phyloP scores from a whole-genome alignment of 2,113 vertebrate genomes.

The Lanius ludovicianus region DNA sequence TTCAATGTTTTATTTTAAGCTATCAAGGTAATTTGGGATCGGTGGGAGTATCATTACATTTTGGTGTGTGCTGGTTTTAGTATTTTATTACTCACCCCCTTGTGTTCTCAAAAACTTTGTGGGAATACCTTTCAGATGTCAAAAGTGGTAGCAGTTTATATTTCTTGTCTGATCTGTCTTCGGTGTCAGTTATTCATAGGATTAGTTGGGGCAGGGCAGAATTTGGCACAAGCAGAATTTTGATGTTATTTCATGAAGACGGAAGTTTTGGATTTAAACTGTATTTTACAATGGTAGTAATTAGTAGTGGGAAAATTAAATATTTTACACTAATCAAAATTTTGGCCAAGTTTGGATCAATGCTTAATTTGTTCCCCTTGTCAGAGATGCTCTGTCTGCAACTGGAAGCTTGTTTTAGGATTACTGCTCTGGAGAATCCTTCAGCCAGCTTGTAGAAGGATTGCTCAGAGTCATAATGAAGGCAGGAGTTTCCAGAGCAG shows the following conservation, averaged over 20 bases:
- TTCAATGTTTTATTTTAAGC: background rate
- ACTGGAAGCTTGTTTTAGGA: background rate
- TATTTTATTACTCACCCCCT: background rate
- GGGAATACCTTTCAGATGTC: background rate
- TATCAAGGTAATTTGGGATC: background rate
- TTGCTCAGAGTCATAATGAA: background rate
- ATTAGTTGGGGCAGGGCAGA: background rate
- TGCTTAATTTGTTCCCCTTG: background rate
- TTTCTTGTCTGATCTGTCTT: background rate
- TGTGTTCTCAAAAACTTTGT: background rate
- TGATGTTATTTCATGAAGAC: background rate
- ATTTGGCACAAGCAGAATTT: background rate
- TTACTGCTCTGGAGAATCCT: background rate
- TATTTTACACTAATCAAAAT: background rate
- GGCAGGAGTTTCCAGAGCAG: background rate
- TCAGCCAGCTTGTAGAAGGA: background rate
- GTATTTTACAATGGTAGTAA: background rate
- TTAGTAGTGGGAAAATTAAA: background rate
- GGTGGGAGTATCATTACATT: background rate
- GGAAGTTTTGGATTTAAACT: background rate
- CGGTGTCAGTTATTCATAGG: background rate
- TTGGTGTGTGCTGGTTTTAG: background rate
- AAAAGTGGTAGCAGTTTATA: background rate
- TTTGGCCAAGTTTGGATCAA: background rate
- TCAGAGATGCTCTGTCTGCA: background rate